Base-by-base conservation (phyloP, 2,113 vertebrate genomes). In the Malurus elegans region DNA sequence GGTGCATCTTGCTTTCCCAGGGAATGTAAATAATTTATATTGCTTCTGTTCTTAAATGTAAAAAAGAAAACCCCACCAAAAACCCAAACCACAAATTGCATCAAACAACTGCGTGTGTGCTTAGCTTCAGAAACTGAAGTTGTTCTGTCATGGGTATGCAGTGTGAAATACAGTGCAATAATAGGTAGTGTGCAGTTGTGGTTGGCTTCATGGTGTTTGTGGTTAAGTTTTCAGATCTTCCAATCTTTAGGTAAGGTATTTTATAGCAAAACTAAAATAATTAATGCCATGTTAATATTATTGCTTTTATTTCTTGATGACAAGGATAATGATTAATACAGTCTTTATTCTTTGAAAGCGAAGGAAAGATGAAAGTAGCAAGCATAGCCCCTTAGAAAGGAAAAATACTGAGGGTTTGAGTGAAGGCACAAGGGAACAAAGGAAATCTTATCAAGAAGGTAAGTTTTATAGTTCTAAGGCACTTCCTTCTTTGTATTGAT, bases 291-390 rank as follows among this genome's bases (percentile, higher is more conserved):
- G 9, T 50, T 66, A 40, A 21, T 83, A 70, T 44, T 69, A 57
- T 70, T 90, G 48, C 44, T 88, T 51, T 82, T 90, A 69, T 93
- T 75, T 58, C 36, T 91, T 2, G 9, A 40, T 13, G 50, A 17
- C 14, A 60, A 82, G 25, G 26, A 29, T 89, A 64, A 79, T 73
- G 11, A 70, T 83, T 86, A 60, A 93, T 86, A 14, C 1, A 57
- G 14, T 61, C 28, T 91, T 91, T 62, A 72, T 62, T 91, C 29
- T 96, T 96, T 92, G 93, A 70, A 97, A 98, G 97, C 86, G 1
- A 95, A 81, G 38, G 29, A 71, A 86, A 91, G 76, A 92, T 62
- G 61, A 57, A 88, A 71, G 28, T 57, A 78, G 66, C 42, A 93
- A 84, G 36, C 54, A 8, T 10, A 93, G 57, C 40, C 54, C 36